phyloP scores from a whole-genome alignment of 2,888 invertebrate genomes.

The Boloria euphrosyne region DNA sequence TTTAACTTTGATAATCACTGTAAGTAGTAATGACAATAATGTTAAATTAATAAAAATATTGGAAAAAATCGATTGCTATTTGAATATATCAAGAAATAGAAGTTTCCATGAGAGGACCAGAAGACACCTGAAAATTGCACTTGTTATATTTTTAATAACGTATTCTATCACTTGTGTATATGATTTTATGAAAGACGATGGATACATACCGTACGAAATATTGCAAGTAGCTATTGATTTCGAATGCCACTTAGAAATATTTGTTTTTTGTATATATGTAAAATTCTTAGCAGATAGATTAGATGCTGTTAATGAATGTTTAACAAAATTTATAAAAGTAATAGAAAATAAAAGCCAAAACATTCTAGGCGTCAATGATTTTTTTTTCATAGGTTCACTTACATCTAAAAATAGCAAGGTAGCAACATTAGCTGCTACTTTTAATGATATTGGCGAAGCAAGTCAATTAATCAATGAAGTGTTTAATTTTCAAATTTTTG shows the following conservation, averaged over 20 bases:
- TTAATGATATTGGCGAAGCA: slow-evolving; percentile 41
- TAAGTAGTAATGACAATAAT: slow-evolving; percentile 13
- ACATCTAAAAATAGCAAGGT: slow-evolving; percentile 21
- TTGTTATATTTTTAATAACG: slow-evolving; percentile 12
- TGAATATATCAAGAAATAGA: slow-evolving; percentile 25
- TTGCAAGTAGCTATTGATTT: slow-evolving; percentile 24
- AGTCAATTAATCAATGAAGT: slow-evolving; percentile 54
- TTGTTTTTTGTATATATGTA: slow-evolving; percentile 53
- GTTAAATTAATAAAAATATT: slow-evolving; percentile 21
- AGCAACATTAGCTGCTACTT: slow-evolving; percentile 47
- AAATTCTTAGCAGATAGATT: slow-evolving; percentile 51
- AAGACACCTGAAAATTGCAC: slow-evolving; percentile 16
- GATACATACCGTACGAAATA: not conserved
- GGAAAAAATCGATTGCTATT: slow-evolving; percentile 27
- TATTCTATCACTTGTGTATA: not conserved
- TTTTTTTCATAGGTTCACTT: slow-evolving; percentile 11
- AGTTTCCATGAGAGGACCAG: slow-evolving; percentile 19
- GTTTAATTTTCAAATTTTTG: slow-evolving; percentile 63
- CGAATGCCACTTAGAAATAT: slow-evolving; percentile 27
- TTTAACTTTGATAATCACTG: slow-evolving; percentile 14
- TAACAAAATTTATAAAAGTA: slow-evolving; percentile 51
- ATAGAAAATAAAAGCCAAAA: slow-evolving; percentile 38
- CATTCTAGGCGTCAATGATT: not conserved
- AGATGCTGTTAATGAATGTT: slow-evolving; percentile 52
- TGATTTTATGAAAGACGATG: not conserved